Evolutionary conservation across 2,888 invertebrate genomes (phyloP).

Genomic region (Cetonia aurata): DNA sequence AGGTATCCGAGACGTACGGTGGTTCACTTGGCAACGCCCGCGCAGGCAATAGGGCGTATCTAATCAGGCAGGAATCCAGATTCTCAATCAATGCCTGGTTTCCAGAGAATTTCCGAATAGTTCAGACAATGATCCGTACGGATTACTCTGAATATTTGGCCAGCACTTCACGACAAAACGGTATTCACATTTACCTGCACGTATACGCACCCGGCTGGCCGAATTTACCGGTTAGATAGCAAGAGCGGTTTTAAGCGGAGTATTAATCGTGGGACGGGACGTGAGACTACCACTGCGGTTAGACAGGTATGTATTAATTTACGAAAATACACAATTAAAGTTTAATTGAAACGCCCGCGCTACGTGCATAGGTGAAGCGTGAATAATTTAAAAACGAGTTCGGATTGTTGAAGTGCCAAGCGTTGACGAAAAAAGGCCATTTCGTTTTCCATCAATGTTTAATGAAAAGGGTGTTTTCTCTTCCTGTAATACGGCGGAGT

Average conservation of each 20-base stretch:
- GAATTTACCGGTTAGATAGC: background rate
- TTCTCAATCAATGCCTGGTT: conserved; percentile 43
- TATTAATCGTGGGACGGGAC: conserved; percentile 18
- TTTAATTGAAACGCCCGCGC: conserved; percentile 28
- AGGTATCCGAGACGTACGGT: conserved; percentile 24
- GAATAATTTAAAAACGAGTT: conserved; percentile 38
- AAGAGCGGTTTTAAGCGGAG: background rate
- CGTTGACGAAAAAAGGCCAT: conserved; percentile 34
- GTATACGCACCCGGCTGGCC: background rate
- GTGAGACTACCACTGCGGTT: conserved; percentile 23
- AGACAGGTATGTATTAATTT: conserved; percentile 36
- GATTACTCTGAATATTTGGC: conserved; percentile 32
- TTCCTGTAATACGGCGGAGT: conserved; percentile 9
- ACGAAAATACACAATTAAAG: conserved; percentile 33
- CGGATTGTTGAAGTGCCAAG: conserved; percentile 37
- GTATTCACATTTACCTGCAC: conserved; percentile 14
- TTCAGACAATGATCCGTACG: conserved; percentile 39
- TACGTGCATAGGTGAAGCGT: conserved; percentile 16
- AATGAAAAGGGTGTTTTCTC: conserved; percentile 28
- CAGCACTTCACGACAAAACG: conserved; percentile 38
- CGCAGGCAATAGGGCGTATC: conserved; percentile 38
- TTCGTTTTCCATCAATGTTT: conserved; percentile 38
- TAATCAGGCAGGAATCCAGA: conserved; percentile 44
- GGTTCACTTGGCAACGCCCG: conserved; percentile 43
- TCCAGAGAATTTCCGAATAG: conserved; percentile 30